Base-by-base conservation (phyloP, 2,797 vertebrate species). In the Silurus aristotelis region DNA sequence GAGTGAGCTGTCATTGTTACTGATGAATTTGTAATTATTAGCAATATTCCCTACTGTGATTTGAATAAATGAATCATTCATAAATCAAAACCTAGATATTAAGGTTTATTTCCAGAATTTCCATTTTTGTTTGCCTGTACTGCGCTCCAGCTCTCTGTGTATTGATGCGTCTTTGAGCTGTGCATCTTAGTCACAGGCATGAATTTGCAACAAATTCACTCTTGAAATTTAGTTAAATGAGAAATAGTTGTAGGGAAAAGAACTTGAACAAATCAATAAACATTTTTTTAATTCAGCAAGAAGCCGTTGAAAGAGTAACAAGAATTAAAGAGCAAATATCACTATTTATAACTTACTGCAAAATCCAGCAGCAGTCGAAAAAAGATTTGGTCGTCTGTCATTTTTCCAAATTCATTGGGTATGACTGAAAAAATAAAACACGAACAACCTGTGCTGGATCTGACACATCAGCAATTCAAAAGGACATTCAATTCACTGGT, bases 231-330 rank as follows among this genome's bases (percentile, higher is more conserved):
- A 63, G 46, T 63, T 79, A 12, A 63, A 58, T 70, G 64, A 70
- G 14, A 64, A 46, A n/a, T 9, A 10, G 0, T 55, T 63, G 9
- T 6, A 79, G 27, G 43, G 46, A 80, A 67, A 77, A 71, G 58
- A 78, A 77, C 22, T 64, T 61, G 83, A 3, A 64, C 79, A 83
- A 43, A 63, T 64, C 72, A 66, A n/a, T 38, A 64, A 61, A 19
- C 83, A 79, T 55, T 63, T 86, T 83, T 89, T 76, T 89, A 87
- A 85, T 90, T 89, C 80, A 87, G 85, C 84, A 88, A 86, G 85
- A 87, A 88, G 84, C 79, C 82, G 81, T 84, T 86, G 89, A 88
- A 89, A 84, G 86, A 78, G 79, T 55, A 89, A 84, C 66, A 81
- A 87, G 71, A 82, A 86, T 68, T 55, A 85, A 82, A 87, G 87